Conservation (phyloP, 2,888 invertebrate genomes). For the Amblyjoppa proteus region DNA sequence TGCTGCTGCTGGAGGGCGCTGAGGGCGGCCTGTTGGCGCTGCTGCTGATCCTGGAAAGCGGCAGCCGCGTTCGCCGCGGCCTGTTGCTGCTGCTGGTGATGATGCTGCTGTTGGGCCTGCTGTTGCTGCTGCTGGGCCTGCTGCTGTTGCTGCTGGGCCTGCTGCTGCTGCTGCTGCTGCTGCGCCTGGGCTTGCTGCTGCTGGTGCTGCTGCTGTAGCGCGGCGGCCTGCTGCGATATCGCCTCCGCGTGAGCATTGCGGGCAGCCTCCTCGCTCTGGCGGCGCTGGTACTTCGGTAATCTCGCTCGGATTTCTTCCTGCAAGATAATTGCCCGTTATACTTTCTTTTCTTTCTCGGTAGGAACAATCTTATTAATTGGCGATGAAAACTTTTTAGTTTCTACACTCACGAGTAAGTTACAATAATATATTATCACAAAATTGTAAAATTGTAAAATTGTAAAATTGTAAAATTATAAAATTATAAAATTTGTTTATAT, state of each 20-base stretch:
- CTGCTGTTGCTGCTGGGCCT: slow-evolving; percentile 74
- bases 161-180: slow-evolving; percentile 74
- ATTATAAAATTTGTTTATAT: too few relatives aligned
- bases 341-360: too few relatives aligned
- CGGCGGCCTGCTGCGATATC: slow-evolving; percentile 72
- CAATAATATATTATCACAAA: background rate
- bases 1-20: slow-evolving; percentile 84
- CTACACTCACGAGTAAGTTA: background rate
- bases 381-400: background rate
- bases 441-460: too few relatives aligned
- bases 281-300: slow-evolving; percentile 88
- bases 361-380: too few relatives aligned
- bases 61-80: slow-evolving; percentile 85
- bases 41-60: slow-evolving; percentile 83
- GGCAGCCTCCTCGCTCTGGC: slow-evolving; percentile 82
- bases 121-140: slow-evolving; percentile 77
- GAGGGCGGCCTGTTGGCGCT: slow-evolving; percentile 85
- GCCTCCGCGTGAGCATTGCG: slow-evolving; percentile 79
- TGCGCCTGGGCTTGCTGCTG: slow-evolving; percentile 80
- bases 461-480: too few relatives aligned
- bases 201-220: slow-evolving; percentile 77
- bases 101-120: slow-evolving; percentile 81
- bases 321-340: background rate
- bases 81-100: slow-evolving; percentile 81
- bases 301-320: slow-evolving; percentile 92